Percentiles rank a stretch among this genome's conserved stretches.
Conservation (phyloP, 2,888 invertebrate species). For the Drosophila putrida region DNA sequence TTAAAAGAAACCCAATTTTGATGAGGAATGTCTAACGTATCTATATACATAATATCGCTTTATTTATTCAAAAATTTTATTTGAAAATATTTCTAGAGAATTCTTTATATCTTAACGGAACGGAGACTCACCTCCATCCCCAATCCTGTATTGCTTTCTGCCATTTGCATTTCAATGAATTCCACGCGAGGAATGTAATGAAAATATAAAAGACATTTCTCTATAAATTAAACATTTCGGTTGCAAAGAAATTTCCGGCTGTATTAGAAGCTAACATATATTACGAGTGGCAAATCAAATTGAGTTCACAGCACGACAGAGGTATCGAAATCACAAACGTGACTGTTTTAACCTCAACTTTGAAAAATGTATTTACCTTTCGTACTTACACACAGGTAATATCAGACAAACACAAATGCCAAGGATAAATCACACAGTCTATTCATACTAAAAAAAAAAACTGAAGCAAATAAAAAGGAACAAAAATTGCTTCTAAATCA, state of each 20-base stretch:
- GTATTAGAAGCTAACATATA: neutral
- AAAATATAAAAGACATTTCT: constrained; percentile 2
- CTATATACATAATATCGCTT: no score
- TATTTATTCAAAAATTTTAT: no score
- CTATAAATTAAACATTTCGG: constrained; percentile 29
- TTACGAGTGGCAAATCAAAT: constrained; percentile 30
- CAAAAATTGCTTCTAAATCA: constrained; percentile 8
- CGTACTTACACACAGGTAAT: constrained; percentile 1
- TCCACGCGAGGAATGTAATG: neutral
- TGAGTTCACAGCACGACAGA: constrained; percentile 21
- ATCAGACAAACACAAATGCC: constrained; percentile 1
- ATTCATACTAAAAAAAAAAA: neutral
- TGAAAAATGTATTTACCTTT: constrained; percentile 15
- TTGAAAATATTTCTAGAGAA: no score
- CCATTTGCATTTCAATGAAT: constrained; percentile 20
- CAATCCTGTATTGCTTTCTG: neutral
- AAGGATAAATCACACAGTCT: constrained; percentile 27
- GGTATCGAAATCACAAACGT: constrained; percentile 43
- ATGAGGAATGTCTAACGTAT: no score
- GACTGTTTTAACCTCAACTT: constrained; percentile 32
- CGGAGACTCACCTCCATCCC: no score
- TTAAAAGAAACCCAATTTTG: no score
- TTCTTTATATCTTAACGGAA: no score
- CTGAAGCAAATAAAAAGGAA: neutral
- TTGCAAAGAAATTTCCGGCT: constrained; percentile 19